These are phyloP conservation scores for Microtus montanus DNA, from an alignment of 2,113 vertebrate species.

Conservation along the genomic window DNA sequence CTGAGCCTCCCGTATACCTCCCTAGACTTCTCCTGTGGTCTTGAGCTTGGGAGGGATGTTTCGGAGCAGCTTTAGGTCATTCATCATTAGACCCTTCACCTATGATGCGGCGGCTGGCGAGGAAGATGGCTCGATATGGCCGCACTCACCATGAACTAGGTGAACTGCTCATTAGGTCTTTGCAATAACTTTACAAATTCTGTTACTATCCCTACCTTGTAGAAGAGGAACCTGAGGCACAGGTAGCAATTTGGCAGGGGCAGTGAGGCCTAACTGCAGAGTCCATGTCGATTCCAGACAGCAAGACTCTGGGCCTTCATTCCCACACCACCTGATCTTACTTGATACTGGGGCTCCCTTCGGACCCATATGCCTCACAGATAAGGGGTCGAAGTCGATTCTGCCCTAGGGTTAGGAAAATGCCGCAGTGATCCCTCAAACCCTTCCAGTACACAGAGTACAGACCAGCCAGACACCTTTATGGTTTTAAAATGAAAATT, in stretches of 20 bases:
- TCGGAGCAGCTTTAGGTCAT: neutral
- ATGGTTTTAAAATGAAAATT: slow-evolving; percentile 38
- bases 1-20: neutral
- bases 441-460: neutral
- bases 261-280: neutral
- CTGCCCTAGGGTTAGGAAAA: neutral
- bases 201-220: neutral
- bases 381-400: neutral
- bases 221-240: slow-evolving; percentile 2
- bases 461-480: neutral
- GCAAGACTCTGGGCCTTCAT: neutral
- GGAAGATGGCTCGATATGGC: neutral
- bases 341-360: neutral
- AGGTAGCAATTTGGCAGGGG: neutral
- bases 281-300: neutral
- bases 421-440: neutral
- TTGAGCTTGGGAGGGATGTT: neutral
- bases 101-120: neutral
- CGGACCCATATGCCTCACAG: neutral
- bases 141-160: neutral
- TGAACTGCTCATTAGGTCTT: neutral
- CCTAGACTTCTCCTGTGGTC: neutral
- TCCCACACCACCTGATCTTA: neutral
- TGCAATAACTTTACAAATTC: neutral
- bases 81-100: neutral